Evolutionary conservation across 1,140 invertebrate genomes (phyloP).

Genomic region (Bathynomus jamesi): DNA sequence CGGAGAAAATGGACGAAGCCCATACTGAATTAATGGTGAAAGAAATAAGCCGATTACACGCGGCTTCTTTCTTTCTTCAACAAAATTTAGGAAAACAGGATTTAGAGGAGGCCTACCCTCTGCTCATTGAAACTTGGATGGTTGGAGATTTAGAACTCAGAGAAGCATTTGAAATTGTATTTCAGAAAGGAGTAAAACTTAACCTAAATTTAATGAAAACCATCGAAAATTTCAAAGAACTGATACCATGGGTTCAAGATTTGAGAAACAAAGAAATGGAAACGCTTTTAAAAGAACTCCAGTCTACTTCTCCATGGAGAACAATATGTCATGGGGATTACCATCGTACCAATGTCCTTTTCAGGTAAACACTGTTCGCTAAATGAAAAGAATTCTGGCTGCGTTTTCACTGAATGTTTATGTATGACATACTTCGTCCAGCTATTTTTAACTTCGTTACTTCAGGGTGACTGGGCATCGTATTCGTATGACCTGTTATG

Average conservation of each 20-base stretch:
- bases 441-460: too few species aligned
- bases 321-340: background rate
- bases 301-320: background rate
- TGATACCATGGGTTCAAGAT: background rate
- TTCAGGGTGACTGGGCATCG: too few species aligned
- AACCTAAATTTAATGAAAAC: background rate
- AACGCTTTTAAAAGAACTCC: background rate
- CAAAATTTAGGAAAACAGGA: background rate
- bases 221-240: background rate
- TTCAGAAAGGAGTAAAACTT: background rate
- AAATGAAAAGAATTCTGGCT: too few species aligned
- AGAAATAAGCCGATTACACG: background rate
- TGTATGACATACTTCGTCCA: too few species aligned
- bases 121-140: background rate
- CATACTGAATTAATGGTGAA: background rate
- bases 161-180: background rate
- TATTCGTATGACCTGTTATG: too few species aligned
- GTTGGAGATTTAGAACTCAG: background rate
- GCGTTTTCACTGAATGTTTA: too few species aligned
- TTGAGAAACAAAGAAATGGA: background rate
- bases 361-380: too few species aligned
- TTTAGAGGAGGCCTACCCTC: background rate
- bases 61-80: background rate
- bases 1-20: background rate
- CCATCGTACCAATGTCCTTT: background rate